Percentiles rank a stretch among this genome's conserved stretches.
Evolutionary conservation across 2,113 vertebrate species (phyloP).

Genomic region (Craseonycteris thonglongyai): DNA sequence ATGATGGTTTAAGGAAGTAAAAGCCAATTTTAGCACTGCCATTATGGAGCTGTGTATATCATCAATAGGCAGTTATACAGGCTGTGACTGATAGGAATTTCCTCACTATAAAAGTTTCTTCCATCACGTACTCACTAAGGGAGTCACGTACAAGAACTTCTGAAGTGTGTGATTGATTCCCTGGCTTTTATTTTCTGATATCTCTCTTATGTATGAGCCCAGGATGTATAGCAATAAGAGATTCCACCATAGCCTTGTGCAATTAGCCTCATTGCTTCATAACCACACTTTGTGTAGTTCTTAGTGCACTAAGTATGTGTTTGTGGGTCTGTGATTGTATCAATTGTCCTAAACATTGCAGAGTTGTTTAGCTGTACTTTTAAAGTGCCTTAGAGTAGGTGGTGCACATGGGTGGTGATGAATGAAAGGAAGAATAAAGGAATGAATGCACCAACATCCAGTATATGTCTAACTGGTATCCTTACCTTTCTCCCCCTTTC

Average conservation of each 20-base stretch:
- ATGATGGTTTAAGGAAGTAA: constrained; percentile 78
- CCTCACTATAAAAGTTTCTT: constrained; percentile 59
- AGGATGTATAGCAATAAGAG: not conserved
- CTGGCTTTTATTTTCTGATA: constrained; percentile 43
- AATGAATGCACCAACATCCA: not conserved
- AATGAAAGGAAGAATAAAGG: not conserved
- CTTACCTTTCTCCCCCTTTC: not conserved
- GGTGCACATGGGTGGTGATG: not conserved
- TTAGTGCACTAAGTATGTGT: not conserved
- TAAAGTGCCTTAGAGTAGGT: not conserved
- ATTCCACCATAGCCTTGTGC: not conserved
- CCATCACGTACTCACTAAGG: constrained; percentile 9
- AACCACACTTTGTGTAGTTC: not conserved
- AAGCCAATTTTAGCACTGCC: constrained; percentile 76
- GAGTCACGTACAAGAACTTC: constrained; percentile 46
- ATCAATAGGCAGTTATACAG: constrained; percentile 75
- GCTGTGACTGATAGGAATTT: constrained; percentile 63
- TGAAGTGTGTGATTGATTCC: constrained; percentile 50
- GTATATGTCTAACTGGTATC: not conserved
- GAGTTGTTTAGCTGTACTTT: not conserved
- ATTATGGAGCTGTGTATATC: constrained; percentile 63
- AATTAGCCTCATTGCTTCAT: constrained; percentile 21
- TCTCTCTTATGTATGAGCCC: not conserved
- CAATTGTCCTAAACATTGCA: not conserved
- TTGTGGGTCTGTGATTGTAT: not conserved